These are phyloP conservation scores for Conistra vaccinii DNA, from an alignment of 2,888 invertebrate genomes.

Conservation along the genomic window DNA sequence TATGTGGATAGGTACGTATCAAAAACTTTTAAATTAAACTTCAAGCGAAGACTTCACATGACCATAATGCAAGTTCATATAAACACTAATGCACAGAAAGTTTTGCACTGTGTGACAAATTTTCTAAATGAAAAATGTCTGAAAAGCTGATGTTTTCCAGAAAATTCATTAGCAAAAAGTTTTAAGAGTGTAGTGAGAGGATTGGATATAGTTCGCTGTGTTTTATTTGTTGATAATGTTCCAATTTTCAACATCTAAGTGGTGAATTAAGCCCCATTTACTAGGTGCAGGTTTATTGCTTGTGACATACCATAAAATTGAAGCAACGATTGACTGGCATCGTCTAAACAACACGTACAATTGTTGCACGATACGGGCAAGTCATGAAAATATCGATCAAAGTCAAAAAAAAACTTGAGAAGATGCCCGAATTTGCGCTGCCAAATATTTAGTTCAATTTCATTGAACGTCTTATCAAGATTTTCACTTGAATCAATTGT, in stretches of 20 bases:
- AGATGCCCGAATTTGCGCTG: too few relatives aligned
- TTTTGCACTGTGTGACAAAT: constrained; percentile 74
- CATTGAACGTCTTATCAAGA: too few relatives aligned
- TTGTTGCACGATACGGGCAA: too few relatives aligned
- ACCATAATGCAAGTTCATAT: constrained; percentile 70
- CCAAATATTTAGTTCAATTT: too few relatives aligned
- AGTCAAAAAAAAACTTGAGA: too few relatives aligned
- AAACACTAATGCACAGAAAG: constrained; percentile 74
- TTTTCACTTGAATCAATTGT: too few relatives aligned
- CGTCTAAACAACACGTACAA: too few relatives aligned
- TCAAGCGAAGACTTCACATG: constrained; percentile 71
- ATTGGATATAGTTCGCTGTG: constrained; percentile 19
- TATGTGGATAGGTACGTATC: constrained; percentile 33
- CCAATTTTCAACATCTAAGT: not conserved
- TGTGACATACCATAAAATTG: too few relatives aligned
- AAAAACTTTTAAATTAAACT: constrained; percentile 83
- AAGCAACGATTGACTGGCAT: too few relatives aligned
- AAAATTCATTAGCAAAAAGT: constrained; percentile 55
- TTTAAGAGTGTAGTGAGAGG: constrained; percentile 37
- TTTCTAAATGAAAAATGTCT: constrained; percentile 77
- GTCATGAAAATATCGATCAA: too few relatives aligned
- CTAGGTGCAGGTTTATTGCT: too few relatives aligned
- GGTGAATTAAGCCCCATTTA: too few relatives aligned
- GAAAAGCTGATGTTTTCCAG: constrained; percentile 47
- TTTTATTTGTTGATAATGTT: constrained; percentile 17